Evolutionary conservation across 2,888 invertebrate genomes (phyloP).

Genomic region (Archaeoteleia sp.): DNA sequence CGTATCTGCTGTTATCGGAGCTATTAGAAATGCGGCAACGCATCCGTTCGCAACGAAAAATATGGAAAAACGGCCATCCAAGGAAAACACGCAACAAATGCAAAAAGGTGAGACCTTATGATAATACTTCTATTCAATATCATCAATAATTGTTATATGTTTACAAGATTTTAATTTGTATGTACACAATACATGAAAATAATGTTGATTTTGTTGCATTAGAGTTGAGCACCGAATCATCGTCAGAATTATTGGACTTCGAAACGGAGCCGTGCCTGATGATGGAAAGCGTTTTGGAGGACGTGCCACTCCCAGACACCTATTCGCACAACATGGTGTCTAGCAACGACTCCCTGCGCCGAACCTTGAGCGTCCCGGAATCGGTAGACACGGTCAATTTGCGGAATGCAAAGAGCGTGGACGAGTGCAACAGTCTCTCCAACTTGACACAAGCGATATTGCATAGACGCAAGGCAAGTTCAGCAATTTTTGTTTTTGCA

Average conservation of each 20-base stretch:
- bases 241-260: conserved; percentile 85
- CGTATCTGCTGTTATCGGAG: conserved; percentile 84
- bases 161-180: too few species aligned
- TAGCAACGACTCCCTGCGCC: conserved; percentile 76
- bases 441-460: conserved; percentile 87
- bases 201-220: conserved; percentile 31
- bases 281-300: conserved; percentile 85
- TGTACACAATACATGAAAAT: too few species aligned
- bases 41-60: conserved; percentile 69
- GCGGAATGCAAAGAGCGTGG: conserved; percentile 64
- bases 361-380: conserved; percentile 70
- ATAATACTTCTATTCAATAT: too few species aligned
- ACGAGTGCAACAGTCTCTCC: conserved; percentile 82
- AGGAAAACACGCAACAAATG: conserved; percentile 63
- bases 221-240: conserved; percentile 80
- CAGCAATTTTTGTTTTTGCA: conserved; percentile 10
- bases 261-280: conserved; percentile 89
- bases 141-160: too few species aligned
- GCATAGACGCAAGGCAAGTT: conserved; percentile 78
- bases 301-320: conserved; percentile 80
- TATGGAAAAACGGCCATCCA: conserved; percentile 62
- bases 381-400: conserved; percentile 64
- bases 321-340: conserved; percentile 83
- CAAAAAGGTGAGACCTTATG: conserved; percentile 72
- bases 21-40: conserved; percentile 79